Conservation (phyloP, 2,888 invertebrate species). For the Seladonia tumulorum region DNA sequence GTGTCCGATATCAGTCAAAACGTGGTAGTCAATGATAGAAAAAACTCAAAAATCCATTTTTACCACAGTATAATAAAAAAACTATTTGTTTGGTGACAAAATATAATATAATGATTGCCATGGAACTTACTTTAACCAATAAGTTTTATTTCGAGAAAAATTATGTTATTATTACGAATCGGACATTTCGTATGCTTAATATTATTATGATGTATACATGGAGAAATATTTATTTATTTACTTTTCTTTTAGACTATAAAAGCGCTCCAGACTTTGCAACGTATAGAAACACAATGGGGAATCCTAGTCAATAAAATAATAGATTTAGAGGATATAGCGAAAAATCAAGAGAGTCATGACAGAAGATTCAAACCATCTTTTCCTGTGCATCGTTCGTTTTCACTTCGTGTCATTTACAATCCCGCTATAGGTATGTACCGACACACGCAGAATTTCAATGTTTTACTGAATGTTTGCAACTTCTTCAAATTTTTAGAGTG, state of each 20-base stretch:
- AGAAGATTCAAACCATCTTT: constrained; percentile 89
- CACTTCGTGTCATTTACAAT: constrained; percentile 88
- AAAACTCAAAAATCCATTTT: not conserved
- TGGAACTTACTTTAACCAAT: no score
- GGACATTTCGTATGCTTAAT: not conserved
- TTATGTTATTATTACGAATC: not conserved
- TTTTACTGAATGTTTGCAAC: constrained; percentile 34
- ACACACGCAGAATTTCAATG: not conserved
- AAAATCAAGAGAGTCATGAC: constrained; percentile 89
- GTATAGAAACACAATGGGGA: constrained; percentile 97
- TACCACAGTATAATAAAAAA: not conserved
- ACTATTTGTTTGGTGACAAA: no score
- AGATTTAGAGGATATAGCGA: constrained; percentile 94
- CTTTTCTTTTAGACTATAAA: constrained; percentile 89
- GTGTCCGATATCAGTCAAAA: not conserved
- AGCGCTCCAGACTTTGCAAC: constrained; percentile 95
- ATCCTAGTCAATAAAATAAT: constrained; percentile 92
- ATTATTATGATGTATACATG: not conserved
- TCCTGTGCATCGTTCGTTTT: constrained; percentile 86
- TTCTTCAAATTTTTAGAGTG: constrained; percentile 89
- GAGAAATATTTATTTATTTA: constrained; percentile 19
- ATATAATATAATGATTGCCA: no score
- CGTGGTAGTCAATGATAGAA: no score
- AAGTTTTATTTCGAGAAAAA: not conserved
- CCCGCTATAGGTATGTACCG: constrained; percentile 87